Evolutionary conservation across 2,113 vertebrate species (phyloP).

Genomic region (Axis porcinus): DNA sequence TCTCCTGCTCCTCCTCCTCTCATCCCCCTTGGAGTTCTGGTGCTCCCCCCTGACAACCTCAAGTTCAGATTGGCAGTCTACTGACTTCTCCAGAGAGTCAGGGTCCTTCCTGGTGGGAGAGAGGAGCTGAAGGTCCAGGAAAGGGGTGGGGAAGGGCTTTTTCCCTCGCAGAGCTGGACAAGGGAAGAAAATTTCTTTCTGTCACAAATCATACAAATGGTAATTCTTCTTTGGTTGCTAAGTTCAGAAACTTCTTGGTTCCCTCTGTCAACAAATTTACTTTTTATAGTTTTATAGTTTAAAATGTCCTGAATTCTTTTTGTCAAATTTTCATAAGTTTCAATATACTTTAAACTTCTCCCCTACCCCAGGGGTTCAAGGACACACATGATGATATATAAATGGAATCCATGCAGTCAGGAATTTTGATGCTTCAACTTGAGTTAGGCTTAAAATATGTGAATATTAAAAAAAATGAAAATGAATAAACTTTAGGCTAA

Average conservation of each 20-base stretch:
- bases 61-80: not conserved
- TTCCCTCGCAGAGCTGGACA: not conserved
- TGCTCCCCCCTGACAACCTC: not conserved
- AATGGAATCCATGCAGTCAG: not conserved
- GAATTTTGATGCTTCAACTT: not conserved
- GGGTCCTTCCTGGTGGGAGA: not conserved
- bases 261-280: not conserved
- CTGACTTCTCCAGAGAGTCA: not conserved
- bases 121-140: not conserved
- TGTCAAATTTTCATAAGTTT: not conserved
- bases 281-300: slow-evolving; percentile 3
- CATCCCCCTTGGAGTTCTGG: not conserved
- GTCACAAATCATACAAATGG: not conserved
- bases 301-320: not conserved
- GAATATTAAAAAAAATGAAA: not conserved
- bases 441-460: not conserved
- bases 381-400: not conserved
- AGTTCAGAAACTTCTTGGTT: slow-evolving; percentile 17
- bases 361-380: not conserved
- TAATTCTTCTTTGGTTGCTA: not conserved
- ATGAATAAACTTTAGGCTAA: not conserved
- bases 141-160: not conserved
- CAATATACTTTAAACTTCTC: not conserved
- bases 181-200: not conserved
- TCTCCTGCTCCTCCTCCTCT: not conserved